Evolutionary conservation across 2,113 vertebrate species (phyloP).

Genomic region (Spheniscus mendiculus): DNA sequence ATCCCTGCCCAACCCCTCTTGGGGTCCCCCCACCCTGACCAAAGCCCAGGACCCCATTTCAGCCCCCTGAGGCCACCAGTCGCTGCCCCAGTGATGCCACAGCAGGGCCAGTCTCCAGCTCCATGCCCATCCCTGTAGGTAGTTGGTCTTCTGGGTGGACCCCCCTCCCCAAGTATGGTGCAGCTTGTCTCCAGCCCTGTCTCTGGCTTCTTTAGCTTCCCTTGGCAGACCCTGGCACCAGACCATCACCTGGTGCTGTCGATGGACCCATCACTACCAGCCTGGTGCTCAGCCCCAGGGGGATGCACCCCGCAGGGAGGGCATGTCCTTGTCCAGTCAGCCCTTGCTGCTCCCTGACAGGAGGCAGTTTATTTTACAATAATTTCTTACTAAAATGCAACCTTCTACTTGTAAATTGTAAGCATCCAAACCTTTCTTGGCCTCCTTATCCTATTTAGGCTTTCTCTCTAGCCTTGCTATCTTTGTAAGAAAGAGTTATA

Average conservation of each 20-base stretch:
- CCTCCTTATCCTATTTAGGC: background rate
- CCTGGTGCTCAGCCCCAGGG: too few species aligned
- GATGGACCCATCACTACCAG: background rate
- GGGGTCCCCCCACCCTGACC: too few species aligned
- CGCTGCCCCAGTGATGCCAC: background rate
- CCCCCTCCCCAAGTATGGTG: accelerated
- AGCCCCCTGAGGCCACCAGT: background rate
- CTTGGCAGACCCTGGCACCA: background rate
- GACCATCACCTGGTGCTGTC: background rate
- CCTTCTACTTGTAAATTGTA: background rate
- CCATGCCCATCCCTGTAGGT: background rate
- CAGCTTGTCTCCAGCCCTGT: background rate
- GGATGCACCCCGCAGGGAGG: accelerated
- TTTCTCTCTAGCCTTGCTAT: background rate
- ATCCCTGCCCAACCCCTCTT: background rate
- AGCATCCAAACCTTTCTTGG: background rate
- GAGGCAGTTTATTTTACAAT: background rate
- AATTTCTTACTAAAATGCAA: background rate
- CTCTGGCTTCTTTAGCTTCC: background rate
- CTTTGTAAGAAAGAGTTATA: background rate
- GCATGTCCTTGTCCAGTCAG: background rate
- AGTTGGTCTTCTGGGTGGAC: background rate
- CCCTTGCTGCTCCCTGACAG: background rate
- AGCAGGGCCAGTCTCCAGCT: background rate
- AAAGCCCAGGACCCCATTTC: background rate